Conservation (phyloP, 2,888 invertebrate genomes). For the Gymnosoma rotundatum region DNA sequence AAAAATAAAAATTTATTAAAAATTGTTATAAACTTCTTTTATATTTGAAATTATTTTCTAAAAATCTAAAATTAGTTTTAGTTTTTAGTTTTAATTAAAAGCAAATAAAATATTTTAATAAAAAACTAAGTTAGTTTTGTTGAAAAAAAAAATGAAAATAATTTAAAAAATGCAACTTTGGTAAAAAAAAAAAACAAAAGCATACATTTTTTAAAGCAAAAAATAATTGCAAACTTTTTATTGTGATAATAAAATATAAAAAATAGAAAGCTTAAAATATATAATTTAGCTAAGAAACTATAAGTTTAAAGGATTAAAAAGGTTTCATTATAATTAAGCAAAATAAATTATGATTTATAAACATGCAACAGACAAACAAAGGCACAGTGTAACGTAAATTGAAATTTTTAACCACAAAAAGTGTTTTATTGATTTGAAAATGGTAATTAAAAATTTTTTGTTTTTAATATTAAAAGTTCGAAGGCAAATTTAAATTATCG, state of each 20-base stretch:
- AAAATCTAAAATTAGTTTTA: not conserved
- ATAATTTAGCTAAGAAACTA: conserved; percentile 14
- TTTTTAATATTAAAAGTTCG: no score
- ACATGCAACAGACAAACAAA: not conserved
- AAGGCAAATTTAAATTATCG: no score
- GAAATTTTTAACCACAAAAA: not conserved
- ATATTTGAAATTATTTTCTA: not conserved
- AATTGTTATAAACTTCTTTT: not conserved
- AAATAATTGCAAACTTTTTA: conserved; percentile 22
- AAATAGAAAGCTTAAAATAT: conserved; percentile 42
- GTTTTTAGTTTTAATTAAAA: no score
- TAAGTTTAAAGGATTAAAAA: conserved; percentile 37
- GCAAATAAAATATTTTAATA: not conserved
- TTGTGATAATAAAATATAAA: conserved; percentile 53
- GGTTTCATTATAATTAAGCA: conserved; percentile 70
- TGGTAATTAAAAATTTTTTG: no score
- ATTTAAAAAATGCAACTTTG: conserved; percentile 2
- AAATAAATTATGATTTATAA: conserved; percentile 24
- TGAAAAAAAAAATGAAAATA: conserved; percentile 15
- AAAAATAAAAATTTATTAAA: conserved; percentile 19
- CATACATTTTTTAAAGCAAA: not conserved
- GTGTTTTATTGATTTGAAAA: no score
- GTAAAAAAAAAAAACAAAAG: not conserved
- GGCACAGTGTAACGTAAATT: conserved; percentile 34
- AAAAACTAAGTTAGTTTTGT: not conserved